Base-by-base conservation (phyloP, 2,797 vertebrate genomes). In the Mormyrus proboscirostris region DNA sequence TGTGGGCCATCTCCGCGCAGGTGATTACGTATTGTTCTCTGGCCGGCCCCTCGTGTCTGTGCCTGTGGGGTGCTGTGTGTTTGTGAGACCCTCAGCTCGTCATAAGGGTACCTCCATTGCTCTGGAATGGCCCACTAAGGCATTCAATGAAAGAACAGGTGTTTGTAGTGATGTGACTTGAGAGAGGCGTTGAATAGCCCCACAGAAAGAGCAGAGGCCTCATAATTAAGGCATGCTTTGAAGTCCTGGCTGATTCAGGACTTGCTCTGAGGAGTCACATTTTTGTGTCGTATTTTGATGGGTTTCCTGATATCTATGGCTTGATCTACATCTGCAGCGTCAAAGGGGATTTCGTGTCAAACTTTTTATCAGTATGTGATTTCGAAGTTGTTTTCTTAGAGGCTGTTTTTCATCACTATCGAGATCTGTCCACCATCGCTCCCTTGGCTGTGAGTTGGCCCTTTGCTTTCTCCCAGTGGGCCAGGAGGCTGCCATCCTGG, bases 81-180 rank as follows among this genome's bases (percentile, higher is more conserved):
- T 88, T 86, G n/a, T 53, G 69, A 62, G 7, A 9, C 33, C 94
- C 95, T 95, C 95, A 93, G 94, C 94, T 92, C 9, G 88, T 19
- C 84, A 96, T 96, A 95, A 94, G 95, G 95, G 96, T 88, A 91
- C 91, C 92, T 95, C 96, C 93, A 94, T 94, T 91, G 88, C 86
- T 87, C 90, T 88, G 95, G 95, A 95, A 96, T 95, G 94, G 94
- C 93, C 92, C 94, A 95, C 95, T 96, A 95, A 95, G 94, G 94
- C 92, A 6, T 88, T 73, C 57, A 73, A n/a, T 49, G 57, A 69
- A 25, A 73, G 53, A 55, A n/a, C 87, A 88, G 87, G 47, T 88
- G 59, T 88, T 69, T 69, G 57, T 88, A 47, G 22, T 73, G 47
- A 88, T 12, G 44, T 88, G 62, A 76, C 22, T 14, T 88, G 44